Base-by-base conservation (phyloP, 2,113 vertebrate species). In the Hemicordylus capensis region DNA sequence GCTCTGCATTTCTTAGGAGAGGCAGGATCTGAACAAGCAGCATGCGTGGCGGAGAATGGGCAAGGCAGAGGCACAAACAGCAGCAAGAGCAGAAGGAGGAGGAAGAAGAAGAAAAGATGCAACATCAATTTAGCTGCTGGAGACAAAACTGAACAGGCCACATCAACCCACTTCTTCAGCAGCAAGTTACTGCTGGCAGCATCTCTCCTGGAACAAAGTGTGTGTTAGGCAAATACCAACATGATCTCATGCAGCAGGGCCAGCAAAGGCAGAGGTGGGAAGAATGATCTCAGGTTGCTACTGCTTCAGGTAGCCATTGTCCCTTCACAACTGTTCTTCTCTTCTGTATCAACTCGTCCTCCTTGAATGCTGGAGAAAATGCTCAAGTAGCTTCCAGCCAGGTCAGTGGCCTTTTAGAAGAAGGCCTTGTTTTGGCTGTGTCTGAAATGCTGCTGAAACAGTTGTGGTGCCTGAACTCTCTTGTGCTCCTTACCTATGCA, bases 1-100 rank as follows among this genome's bases (percentile, higher is more conserved):
- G 98, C 98, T 96, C 98, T 97, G 96, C 98, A 99, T 98, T 99
- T 99, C 98, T 99, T 99, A 98, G 98, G 98, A 93, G 98, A 99
- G 97, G 98, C 98, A 91, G 97, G 98, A 97, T 99, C 98, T 99
- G 98, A 98, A 96, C 94, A 95, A 97, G 96, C 93, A 95, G 95
- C 95, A 97, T 98, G 98, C 97, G 97, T 95, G 94, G 95, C 91
- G 86, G 89, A 95, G 89, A 95, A 31, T 81, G 94, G 92, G 95
- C 95, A 96, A 95, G 94, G 92, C 90, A 96, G 90, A 94, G 95
- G 95, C 93, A 94, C 94, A 95, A 83, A 93, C 91, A 95, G 91
- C 85, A 94, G 91, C 80, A 94, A 90, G 58, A 94, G 93, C 87
- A 93, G 91, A 88, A 94, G n/a, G 66, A 91, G 76, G 92, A 91